A percentile compares a stretch with the other conserved stretches of the same genome.
phyloP scores from a whole-genome alignment of 2,888 invertebrate genomes.

The Ormia ochracea region DNA sequence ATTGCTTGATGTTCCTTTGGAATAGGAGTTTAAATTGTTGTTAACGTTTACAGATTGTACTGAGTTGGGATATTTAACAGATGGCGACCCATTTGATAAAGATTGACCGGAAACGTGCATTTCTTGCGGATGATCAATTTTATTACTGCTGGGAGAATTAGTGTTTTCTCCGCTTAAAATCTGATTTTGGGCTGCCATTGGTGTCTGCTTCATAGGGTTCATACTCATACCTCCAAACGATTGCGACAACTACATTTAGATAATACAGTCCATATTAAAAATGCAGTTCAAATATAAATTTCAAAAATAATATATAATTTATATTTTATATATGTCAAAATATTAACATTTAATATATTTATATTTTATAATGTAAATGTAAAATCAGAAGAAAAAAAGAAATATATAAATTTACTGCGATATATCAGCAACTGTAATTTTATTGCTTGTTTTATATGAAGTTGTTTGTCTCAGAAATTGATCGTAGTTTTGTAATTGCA shows the following conservation, averaged over 20 bases:
- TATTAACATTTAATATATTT: too few species aligned
- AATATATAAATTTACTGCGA: too few species aligned
- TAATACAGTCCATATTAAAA: too few species aligned
- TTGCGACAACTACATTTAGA: slow-evolving; percentile 70
- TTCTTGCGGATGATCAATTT: slow-evolving; percentile 49
- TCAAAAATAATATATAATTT: not conserved
- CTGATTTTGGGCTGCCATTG: slow-evolving; percentile 49
- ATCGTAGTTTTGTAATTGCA: too few species aligned
- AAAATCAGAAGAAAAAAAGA: too few species aligned
- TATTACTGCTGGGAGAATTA: slow-evolving; percentile 55
- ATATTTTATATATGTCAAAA: not conserved
- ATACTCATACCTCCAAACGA: slow-evolving; percentile 72
- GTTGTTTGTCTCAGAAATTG: too few species aligned
- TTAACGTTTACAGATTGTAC: slow-evolving; percentile 59
- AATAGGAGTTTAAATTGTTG: slow-evolving; percentile 62
- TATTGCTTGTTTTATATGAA: too few species aligned
- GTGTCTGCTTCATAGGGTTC: slow-evolving; percentile 69
- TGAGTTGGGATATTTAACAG: slow-evolving; percentile 49
- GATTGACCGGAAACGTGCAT: slow-evolving; percentile 54
- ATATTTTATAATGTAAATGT: too few species aligned
- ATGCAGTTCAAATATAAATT: not conserved
- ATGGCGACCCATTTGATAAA: slow-evolving; percentile 55
- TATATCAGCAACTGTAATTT: too few species aligned
- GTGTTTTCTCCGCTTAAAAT: slow-evolving; percentile 16
- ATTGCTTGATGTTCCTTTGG: slow-evolving; percentile 66